A percentile compares a stretch with the other conserved stretches of the same genome.
phyloP scores from a whole-genome alignment of 1,140 invertebrate species.

The Rhyzopertha dominica region DNA sequence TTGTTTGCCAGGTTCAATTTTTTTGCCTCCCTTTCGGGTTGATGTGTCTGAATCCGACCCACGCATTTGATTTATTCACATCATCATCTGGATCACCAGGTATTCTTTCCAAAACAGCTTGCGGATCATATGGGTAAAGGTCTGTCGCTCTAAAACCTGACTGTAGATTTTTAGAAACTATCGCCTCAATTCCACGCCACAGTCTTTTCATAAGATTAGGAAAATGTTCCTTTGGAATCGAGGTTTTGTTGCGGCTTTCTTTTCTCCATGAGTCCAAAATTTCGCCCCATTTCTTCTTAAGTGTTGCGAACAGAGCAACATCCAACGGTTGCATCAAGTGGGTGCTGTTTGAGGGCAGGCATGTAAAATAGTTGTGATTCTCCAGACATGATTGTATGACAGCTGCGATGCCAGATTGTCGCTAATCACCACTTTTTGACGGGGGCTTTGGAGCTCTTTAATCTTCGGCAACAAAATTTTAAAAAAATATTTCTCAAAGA shows the following conservation, averaged over 20 bases:
- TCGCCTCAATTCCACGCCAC: too few relatives aligned
- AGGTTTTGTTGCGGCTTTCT: constrained; percentile 6
- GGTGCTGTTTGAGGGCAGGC: constrained; percentile 38
- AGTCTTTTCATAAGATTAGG: too few relatives aligned
- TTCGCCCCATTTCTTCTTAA: constrained; percentile 37
- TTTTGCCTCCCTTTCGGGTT: too few relatives aligned
- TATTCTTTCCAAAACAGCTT: too few relatives aligned
- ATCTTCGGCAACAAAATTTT: constrained; percentile 13
- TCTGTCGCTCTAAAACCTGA: too few relatives aligned
- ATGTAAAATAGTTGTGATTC: constrained; percentile 16
- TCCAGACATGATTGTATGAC: constrained; percentile 3
- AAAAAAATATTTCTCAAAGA: constrained; percentile 35
- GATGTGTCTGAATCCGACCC: too few relatives aligned
- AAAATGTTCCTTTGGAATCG: constrained; percentile 17
- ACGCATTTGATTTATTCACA: too few relatives aligned
- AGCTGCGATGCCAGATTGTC: constrained; percentile 19
- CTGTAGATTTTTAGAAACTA: too few relatives aligned
- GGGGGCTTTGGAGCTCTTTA: constrained; percentile 1
- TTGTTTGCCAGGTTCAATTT: too few relatives aligned
- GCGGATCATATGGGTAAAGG: too few relatives aligned
- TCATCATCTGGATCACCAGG: too few relatives aligned
- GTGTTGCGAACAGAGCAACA: constrained; percentile 37
- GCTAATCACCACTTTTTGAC: constrained; percentile 12
- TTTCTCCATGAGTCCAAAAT: constrained; percentile 33
- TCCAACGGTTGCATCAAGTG: constrained; percentile 44